Evolutionary conservation across 2,797 vertebrate genomes (phyloP).

Genomic region (Euthynnus affinis): DNA sequence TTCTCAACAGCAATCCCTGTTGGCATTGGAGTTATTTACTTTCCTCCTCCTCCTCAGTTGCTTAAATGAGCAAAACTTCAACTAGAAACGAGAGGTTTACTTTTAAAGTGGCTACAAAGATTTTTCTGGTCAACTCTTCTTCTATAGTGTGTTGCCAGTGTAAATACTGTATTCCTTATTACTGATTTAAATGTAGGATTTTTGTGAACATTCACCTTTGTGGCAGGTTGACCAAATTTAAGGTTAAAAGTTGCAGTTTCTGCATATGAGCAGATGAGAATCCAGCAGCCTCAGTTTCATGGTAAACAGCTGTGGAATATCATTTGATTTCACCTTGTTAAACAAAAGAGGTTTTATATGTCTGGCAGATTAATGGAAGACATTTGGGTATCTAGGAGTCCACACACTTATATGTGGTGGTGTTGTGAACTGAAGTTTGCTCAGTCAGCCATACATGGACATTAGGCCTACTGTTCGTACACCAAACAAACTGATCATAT

Average conservation of each 20-base stretch:
- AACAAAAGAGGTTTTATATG: not conserved
- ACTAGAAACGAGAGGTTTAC: not conserved
- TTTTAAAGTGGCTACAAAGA: not conserved
- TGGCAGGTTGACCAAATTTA: conserved; percentile 7
- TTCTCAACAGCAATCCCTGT: conserved; percentile 4
- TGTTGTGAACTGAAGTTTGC: not conserved
- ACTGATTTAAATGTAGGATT: conserved; percentile 32
- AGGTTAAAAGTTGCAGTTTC: conserved; percentile 1
- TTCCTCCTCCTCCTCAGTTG: not conserved
- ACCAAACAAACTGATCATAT: not conserved
- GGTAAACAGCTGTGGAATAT: not conserved
- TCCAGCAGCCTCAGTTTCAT: conserved; percentile 10
- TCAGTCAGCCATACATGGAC: not conserved
- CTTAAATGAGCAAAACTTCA: conserved; percentile 19
- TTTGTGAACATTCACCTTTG: conserved; percentile 11
- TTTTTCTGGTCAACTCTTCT: no score
- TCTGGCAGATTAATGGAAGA: not conserved
- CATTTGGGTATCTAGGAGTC: not conserved
- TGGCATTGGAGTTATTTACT: conserved; percentile 5
- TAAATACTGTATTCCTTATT: conserved; percentile 55
- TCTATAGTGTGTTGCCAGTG: conserved; percentile 31
- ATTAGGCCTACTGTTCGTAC: not conserved
- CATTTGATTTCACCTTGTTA: not conserved
- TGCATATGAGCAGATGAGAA: conserved; percentile 12
- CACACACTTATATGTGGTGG: not conserved